Percentiles rank a stretch among this genome's conserved stretches.
Evolutionary conservation across 2,888 invertebrate genomes (phyloP).

Genomic region (Oxycera nigricornis): DNA sequence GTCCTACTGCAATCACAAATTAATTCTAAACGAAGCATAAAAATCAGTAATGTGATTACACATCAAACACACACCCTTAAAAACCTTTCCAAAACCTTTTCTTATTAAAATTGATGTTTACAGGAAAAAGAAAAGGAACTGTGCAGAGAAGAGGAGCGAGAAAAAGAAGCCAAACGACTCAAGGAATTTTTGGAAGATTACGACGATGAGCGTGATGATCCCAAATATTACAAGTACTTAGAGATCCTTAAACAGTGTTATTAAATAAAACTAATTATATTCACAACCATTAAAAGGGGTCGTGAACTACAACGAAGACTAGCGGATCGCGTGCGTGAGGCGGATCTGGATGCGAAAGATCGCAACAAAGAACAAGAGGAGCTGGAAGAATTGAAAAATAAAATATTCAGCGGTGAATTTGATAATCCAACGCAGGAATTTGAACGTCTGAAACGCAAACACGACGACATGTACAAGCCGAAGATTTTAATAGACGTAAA

Average conservation of each 20-base stretch:
- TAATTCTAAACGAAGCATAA: too few relatives aligned
- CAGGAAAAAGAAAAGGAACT: constrained; percentile 82
- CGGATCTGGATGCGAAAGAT: constrained; percentile 90
- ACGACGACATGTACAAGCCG: constrained; percentile 85
- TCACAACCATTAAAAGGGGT: constrained; percentile 64
- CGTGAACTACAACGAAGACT: constrained; percentile 90
- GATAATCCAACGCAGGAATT: constrained; percentile 72
- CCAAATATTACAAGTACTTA: constrained; percentile 86
- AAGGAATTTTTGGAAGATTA: constrained; percentile 99
- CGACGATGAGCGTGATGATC: constrained; percentile 96
- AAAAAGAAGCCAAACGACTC: constrained; percentile 89
- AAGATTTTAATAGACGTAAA: constrained; percentile 78
- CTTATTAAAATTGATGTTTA: constrained; percentile 22
- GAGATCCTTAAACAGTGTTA: not conserved
- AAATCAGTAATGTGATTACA: too few relatives aligned
- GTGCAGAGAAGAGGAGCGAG: constrained; percentile 83
- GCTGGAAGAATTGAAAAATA: constrained; percentile 80
- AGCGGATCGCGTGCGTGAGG: constrained; percentile 91
- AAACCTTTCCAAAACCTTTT: too few relatives aligned
- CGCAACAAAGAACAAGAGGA: constrained; percentile 88
- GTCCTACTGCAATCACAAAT: too few relatives aligned
- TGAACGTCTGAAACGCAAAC: constrained; percentile 74
- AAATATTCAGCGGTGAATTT: constrained; percentile 74
- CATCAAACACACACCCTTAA: too few relatives aligned
- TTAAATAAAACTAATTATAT: not conserved